Conservation (phyloP, 2,888 invertebrate genomes). For the Blomia tropicalis region DNA sequence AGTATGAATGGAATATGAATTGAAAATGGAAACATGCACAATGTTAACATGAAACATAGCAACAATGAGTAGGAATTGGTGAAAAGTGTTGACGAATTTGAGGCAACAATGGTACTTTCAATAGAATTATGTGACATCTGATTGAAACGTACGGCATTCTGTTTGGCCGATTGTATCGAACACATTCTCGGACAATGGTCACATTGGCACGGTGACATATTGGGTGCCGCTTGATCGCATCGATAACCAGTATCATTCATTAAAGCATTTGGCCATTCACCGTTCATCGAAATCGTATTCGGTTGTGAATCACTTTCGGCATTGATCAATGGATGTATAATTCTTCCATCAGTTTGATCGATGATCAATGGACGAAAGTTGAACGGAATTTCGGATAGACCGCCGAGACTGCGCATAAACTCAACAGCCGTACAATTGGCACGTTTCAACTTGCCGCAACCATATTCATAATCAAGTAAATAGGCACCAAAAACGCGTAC, state of each 20-base stretch:
- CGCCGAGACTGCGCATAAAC: conserved; percentile 14
- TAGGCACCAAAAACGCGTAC: conserved; percentile 21
- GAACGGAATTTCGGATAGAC: conserved; percentile 19
- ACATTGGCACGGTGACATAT: conserved; percentile 18
- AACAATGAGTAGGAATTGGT: too few species aligned
- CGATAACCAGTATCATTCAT: conserved; percentile 15
- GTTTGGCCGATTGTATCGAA: neutral
- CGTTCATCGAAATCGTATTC: neutral
- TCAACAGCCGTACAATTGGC: conserved; percentile 4
- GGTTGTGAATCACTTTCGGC: neutral
- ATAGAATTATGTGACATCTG: too few species aligned
- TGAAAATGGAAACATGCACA: too few species aligned
- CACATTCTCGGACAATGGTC: conserved; percentile 20
- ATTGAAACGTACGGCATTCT: too few species aligned
- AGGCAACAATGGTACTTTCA: too few species aligned
- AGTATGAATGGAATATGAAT: too few species aligned
- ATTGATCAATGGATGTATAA: neutral
- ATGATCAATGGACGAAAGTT: conserved; percentile 13
- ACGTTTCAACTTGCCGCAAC: conserved; percentile 9
- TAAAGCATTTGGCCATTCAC: neutral
- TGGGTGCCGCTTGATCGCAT: conserved; percentile 18
- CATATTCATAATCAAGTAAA: conserved; percentile 21
- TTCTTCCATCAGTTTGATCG: neutral
- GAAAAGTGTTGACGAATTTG: too few species aligned
- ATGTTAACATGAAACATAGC: too few species aligned